Conservation (phyloP, 1,140 invertebrate species). For the Eumeta japonica region DNA sequence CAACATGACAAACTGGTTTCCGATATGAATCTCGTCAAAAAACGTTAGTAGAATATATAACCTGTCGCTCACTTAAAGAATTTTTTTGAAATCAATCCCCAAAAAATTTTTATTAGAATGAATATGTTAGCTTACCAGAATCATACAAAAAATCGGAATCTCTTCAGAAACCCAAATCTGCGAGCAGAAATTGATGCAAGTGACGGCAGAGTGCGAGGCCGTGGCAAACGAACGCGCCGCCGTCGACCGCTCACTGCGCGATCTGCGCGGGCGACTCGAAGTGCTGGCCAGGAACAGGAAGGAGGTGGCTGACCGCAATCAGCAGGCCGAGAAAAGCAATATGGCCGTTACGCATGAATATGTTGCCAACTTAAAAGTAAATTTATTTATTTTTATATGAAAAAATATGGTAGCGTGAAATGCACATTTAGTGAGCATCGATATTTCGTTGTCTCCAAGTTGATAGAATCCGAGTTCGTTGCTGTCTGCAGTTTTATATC, state of each 20-base stretch:
- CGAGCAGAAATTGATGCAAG: slow-evolving; percentile 70
- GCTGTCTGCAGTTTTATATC: neutral
- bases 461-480: no score
- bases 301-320: slow-evolving; percentile 60
- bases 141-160: no score
- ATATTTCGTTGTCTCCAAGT: no score
- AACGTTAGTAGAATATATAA: slow-evolving; percentile 54
- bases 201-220: slow-evolving; percentile 64
- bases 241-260: slow-evolving; percentile 61
- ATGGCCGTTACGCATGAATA: slow-evolving; percentile 59
- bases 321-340: slow-evolving; percentile 63
- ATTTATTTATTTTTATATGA: neutral
- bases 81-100: neutral
- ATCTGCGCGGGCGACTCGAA: slow-evolving; percentile 60
- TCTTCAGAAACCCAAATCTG: slow-evolving; percentile 68
- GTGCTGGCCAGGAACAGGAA: slow-evolving; percentile 62
- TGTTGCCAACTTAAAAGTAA: slow-evolving; percentile 52
- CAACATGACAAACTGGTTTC: slow-evolving; percentile 65
- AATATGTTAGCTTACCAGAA: no score
- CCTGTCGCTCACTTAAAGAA: no score
- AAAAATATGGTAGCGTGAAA: no score
- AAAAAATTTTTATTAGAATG: neutral
- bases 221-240: slow-evolving; percentile 59
- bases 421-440: no score
- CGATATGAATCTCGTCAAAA: slow-evolving; percentile 66